Base-by-base conservation (phyloP, 2,888 invertebrate species). In the Lithophane semibrunnea region DNA sequence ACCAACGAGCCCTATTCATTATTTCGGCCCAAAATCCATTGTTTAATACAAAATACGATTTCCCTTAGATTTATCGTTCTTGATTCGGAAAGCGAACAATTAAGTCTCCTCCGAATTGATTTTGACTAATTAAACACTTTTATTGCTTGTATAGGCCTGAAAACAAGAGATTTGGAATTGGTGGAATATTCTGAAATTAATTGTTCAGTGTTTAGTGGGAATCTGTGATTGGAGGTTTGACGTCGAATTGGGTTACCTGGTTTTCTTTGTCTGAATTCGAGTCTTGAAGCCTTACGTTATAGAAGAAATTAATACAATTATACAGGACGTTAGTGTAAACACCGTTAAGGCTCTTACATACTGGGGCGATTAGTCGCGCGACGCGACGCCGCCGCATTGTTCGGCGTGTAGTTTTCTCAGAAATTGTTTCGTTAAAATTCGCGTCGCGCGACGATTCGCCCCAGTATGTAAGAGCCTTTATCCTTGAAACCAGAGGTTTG, bases 111-210 rank as follows among this genome's bases (percentile, higher is more conserved):
- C 86, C 88, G 89, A 93, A 94, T 93, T 94, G 94, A 93, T 94
- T 93, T 93, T 92, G 90, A 91, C 90, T 92, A 93, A 93, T 93
- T 93, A 91, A 92, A 93, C 90, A 91, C 90, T 92, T 93, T 92
- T 91, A 92, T 91, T 90, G 89, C 90, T 88, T 90, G 90, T 88
- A 88, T 79, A 85, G 85, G 85, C 79, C 49, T 77, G 80, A 68
- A 76, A 78, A 81, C 82, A 76, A 42, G 66, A 80, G 82, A 85
- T 75, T 77, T 71, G 44, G 70, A 66, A 64, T 47, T 49, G 63
- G 78, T 65, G 67, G 75, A 76, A 75, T 74, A 78, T 82, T 87
- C 71, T 70, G 65, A 77, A 76, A 88, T 88, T 89, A 85, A 88
- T 89, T 75, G 60, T 73, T 70, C 54, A 52, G 63, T 75, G 58